These are phyloP conservation scores for Condylura cristata DNA, from an alignment of 2,113 vertebrate species.

Conservation along the genomic window DNA sequence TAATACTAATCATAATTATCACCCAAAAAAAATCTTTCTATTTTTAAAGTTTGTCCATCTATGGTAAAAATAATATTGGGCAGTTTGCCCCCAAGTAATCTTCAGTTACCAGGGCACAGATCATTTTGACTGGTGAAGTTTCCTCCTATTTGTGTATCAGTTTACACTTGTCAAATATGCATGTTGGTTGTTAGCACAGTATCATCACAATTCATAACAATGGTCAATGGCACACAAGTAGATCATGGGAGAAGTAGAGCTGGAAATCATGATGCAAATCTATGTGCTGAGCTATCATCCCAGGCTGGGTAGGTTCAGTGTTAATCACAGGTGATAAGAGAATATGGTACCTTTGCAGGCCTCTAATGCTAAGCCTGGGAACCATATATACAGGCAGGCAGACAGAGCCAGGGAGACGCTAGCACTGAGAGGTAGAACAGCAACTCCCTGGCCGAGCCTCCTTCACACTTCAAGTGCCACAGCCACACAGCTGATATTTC, in stretches of 20 bases:
- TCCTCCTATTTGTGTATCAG: background rate
- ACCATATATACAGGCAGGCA: no score
- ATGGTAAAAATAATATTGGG: background rate
- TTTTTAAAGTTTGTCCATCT: background rate
- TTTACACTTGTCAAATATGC: background rate
- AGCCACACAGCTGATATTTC: no score
- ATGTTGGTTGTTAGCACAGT: background rate
- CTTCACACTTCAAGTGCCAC: no score
- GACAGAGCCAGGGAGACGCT: no score
- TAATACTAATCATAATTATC: background rate
- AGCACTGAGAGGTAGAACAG: no score
- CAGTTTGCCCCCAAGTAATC: background rate
- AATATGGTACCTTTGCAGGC: no score
- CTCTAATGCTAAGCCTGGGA: no score
- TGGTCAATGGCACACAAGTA: background rate
- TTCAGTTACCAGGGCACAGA: background rate
- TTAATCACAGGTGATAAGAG: no score
- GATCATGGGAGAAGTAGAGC: background rate
- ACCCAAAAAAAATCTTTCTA: background rate
- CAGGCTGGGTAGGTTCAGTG: no score
- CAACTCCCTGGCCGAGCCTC: no score
- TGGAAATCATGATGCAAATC: no score
- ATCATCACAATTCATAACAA: background rate
- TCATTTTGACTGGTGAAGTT: background rate
- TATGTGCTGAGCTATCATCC: no score